phyloP scores from a whole-genome alignment of 2,797 vertebrate genomes.

The Brachymystax lenok region DNA sequence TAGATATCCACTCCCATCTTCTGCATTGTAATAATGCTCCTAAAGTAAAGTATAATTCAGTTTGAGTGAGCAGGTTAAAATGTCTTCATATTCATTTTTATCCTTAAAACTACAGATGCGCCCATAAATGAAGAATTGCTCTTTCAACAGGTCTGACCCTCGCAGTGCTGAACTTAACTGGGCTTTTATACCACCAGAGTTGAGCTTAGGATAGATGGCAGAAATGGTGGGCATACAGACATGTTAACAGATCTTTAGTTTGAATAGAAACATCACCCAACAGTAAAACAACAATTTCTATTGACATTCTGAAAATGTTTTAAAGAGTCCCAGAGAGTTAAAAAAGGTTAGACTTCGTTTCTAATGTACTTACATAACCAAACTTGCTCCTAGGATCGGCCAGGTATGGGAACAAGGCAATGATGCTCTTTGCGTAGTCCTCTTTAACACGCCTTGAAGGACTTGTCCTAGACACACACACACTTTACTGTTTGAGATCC shows the following conservation, averaged over 20 bases:
- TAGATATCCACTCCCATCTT: conserved; percentile 37
- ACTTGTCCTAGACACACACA: conserved; percentile 19
- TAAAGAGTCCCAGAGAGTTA: background rate
- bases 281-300: no score
- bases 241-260: no score
- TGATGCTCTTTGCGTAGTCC: conserved; percentile 38
- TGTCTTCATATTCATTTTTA: background rate
- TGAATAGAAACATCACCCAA: no score
- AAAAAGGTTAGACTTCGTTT: conserved; percentile 22
- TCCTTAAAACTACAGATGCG: background rate
- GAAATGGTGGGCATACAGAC: no score
- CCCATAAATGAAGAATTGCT: conserved; percentile 14
- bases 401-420: conserved; percentile 34
- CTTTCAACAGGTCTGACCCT: background rate
- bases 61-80: no score
- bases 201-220: conserved; percentile 15
- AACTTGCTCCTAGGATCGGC: no score
- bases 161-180: conserved; percentile 4
- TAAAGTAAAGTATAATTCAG: conserved; percentile 8
- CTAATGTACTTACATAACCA: conserved; percentile 4
- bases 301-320: conserved; percentile 14
- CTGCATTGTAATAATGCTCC: conserved; percentile 40
- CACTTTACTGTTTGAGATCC: conserved; percentile 12
- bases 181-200: background rate
- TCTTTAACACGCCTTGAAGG: conserved; percentile 36